Evolutionary conservation across 2,888 invertebrate species (phyloP).

Genomic region (Dynastes tityus): DNA sequence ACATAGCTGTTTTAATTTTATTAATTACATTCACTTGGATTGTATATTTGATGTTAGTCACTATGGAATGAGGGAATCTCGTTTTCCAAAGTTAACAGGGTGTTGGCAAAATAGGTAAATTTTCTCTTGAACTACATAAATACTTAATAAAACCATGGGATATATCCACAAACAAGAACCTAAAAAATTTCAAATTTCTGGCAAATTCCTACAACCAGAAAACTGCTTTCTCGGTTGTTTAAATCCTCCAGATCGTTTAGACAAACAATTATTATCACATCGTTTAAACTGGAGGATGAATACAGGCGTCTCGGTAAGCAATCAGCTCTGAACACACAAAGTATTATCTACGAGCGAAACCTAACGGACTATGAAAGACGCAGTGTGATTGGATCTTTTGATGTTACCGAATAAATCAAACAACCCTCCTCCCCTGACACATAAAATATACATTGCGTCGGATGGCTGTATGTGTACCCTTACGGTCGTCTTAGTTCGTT

Average conservation of each 20-base stretch:
- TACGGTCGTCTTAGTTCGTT: conserved; percentile 26
- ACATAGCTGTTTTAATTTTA: too few relatives aligned
- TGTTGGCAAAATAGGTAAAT: too few relatives aligned
- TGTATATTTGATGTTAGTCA: too few relatives aligned
- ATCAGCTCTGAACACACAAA: conserved; percentile 44
- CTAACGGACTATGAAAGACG: conserved; percentile 58
- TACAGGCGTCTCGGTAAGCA: conserved; percentile 30
- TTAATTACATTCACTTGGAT: too few relatives aligned
- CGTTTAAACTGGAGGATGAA: background rate
- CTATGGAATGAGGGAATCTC: too few relatives aligned
- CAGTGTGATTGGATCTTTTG: conserved; percentile 60
- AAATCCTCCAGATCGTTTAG: background rate
- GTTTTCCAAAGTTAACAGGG: too few relatives aligned
- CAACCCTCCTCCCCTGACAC: conserved; percentile 49
- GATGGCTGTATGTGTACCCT: conserved; percentile 10
- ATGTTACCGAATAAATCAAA: conserved; percentile 60
- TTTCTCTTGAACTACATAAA: too few relatives aligned
- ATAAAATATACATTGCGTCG: conserved; percentile 56
- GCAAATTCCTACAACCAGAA: too few relatives aligned
- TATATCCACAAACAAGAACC: too few relatives aligned
- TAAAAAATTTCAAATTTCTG: too few relatives aligned
- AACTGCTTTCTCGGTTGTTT: too few relatives aligned
- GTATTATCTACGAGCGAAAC: conserved; percentile 48
- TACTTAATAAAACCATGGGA: too few relatives aligned
- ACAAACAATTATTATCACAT: conserved; percentile 17